Percentiles rank a stretch among this genome's conserved stretches.
Evolutionary conservation across 2,113 vertebrate species (phyloP).

Genomic region (Reinhardtius hippoglossoides): DNA sequence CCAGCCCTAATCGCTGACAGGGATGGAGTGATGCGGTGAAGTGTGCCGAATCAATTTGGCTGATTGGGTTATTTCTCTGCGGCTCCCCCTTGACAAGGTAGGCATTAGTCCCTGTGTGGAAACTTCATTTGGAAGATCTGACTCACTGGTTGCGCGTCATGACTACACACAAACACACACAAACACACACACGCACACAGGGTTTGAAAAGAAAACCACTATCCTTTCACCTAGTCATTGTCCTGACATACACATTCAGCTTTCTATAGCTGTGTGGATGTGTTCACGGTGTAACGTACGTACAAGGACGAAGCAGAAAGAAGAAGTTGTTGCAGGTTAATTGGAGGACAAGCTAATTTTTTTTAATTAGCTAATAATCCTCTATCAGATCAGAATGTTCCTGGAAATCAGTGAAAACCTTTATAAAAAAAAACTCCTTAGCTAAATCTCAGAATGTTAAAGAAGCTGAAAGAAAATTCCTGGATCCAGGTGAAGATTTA

Average conservation of each 20-base stretch:
- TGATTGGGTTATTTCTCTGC: conserved; percentile 42
- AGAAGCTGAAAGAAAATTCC: no score
- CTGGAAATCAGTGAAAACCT: no score
- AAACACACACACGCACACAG: background rate
- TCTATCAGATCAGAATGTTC: no score
- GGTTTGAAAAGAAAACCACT: conserved; percentile 31
- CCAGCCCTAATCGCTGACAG: background rate
- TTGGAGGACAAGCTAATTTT: no score
- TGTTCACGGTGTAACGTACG: background rate
- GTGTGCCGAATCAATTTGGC: conserved; percentile 50
- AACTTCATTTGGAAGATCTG: conserved; percentile 63
- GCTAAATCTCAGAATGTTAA: no score
- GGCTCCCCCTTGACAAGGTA: conserved; percentile 21
- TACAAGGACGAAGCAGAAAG: background rate
- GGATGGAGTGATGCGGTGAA: background rate
- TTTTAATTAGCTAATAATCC: no score
- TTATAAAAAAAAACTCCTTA: no score
- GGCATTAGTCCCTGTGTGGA: conserved; percentile 44
- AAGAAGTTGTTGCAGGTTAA: background rate
- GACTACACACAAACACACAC: conserved; percentile 10
- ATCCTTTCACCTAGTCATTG: background rate
- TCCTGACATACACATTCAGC: background rate
- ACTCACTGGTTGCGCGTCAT: conserved; percentile 59
- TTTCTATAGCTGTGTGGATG: background rate
- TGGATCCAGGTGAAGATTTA: no score